Evolutionary conservation across 2,888 invertebrate genomes (phyloP).

Genomic region (Mactromeris polynyma): DNA sequence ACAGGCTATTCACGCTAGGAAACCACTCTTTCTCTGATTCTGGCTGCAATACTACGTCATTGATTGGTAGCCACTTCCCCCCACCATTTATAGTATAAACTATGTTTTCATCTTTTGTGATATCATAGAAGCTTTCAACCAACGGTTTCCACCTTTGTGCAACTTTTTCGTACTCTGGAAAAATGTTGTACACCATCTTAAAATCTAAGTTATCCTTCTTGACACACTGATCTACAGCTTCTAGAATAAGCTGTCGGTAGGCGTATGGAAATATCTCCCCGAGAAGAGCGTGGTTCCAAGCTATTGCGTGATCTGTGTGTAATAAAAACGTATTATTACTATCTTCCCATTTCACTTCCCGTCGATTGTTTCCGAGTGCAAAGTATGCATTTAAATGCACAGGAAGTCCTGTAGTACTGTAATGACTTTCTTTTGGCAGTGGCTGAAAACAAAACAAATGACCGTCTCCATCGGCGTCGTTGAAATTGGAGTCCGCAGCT

Average conservation of each 20-base stretch:
- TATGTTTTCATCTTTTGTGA: neutral
- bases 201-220: constrained; percentile 32
- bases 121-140: constrained; percentile 44
- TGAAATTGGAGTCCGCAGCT: constrained; percentile 30
- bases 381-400: constrained; percentile 85
- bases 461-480: constrained; percentile 70
- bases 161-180: constrained; percentile 54
- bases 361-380: constrained; percentile 82
- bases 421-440: constrained; percentile 76
- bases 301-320: constrained; percentile 74
- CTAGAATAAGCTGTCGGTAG: constrained; percentile 68
- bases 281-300: constrained; percentile 82
- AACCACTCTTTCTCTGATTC: neutral
- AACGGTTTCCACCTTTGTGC: constrained; percentile 71
- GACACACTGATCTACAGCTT: constrained; percentile 54
- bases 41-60: constrained; percentile 19
- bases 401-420: constrained; percentile 81
- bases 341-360: constrained; percentile 84
- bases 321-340: constrained; percentile 60
- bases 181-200: constrained; percentile 47
- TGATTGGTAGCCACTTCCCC: constrained; percentile 48
- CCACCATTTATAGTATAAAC: constrained; percentile 37
- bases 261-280: constrained; percentile 77
- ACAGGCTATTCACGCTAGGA: neutral
- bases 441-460: constrained; percentile 85